Percentiles rank a stretch among this genome's conserved stretches.
Evolutionary conservation across 1,140 invertebrate genomes (phyloP).

Genomic region (Neocloeon triangulifer): DNA sequence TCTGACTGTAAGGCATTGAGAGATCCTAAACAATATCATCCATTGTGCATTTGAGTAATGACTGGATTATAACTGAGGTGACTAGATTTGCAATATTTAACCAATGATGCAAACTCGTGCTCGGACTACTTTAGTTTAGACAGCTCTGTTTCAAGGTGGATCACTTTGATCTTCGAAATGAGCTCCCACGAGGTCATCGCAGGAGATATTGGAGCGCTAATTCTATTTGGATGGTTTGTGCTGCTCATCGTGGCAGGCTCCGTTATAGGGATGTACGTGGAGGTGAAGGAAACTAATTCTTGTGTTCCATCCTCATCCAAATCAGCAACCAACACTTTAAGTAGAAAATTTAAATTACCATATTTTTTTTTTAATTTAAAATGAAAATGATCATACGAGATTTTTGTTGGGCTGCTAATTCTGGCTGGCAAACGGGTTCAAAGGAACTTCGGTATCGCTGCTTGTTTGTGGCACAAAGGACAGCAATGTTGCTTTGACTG

Average conservation of each 20-base stretch:
- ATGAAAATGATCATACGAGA: conserved; percentile 10
- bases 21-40: too few relatives aligned
- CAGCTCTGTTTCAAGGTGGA: conserved; percentile 38
- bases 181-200: too few relatives aligned
- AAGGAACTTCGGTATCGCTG: not conserved
- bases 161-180: conserved; percentile 32
- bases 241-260: conserved; percentile 9
- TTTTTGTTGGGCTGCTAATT: conserved; percentile 38
- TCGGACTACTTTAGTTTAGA: conserved; percentile 42
- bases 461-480: conserved; percentile 36
- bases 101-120: too few relatives aligned
- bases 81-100: too few relatives aligned
- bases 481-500: conserved; percentile 43
- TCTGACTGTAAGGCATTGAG: too few relatives aligned
- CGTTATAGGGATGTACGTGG: conserved; percentile 26
- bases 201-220: too few relatives aligned
- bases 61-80: too few relatives aligned
- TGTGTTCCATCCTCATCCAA: conserved; percentile 43
- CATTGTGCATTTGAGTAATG: too few relatives aligned
- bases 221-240: conserved; percentile 9
- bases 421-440: conserved; percentile 34
- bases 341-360: conserved; percentile 5
- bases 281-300: conserved; percentile 49
- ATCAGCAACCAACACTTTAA: conserved; percentile 40
- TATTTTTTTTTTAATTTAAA: conserved; percentile 5